Base-by-base conservation (phyloP, 2,113 vertebrate species). In the Psilopogon haemacephalus region DNA sequence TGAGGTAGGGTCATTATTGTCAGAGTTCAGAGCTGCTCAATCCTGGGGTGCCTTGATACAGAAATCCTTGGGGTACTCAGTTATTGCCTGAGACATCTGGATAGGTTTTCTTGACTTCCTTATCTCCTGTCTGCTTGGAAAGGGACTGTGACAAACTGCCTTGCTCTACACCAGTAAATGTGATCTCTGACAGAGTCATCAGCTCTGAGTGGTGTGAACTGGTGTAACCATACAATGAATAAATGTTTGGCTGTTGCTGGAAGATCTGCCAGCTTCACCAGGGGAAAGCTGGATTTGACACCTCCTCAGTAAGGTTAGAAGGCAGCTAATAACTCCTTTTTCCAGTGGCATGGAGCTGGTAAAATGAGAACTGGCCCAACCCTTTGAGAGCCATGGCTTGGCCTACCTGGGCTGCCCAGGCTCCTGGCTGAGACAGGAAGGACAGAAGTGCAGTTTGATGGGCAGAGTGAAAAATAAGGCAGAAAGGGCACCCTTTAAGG, bases 1-100 rank as follows among this genome's bases (percentile, higher is more conserved):
- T 2, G 1, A 5, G 1, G 7, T 40, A 20, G 35, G 28, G 8
- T 68, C 1, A 0, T 68, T 78, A 56, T n/a, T 44, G 28, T 38
- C 35, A 20, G 54, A 15, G 26, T 60, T 10, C 64, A 81, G 56
- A 84, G 69, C 44, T 44, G 70, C 46, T 72, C 2, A 2, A 7
- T 54, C 23, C 15, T 30, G n/a, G 55, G 28, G 33, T 76, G 12
- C 35, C 60, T 58, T 52, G 35, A 27, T 35, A 35, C 9, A 24
- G 46, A 63, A 85, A n/a, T 73, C n/a, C 7, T 11, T 77, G 48
- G 21, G 65, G n/a, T 11, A 40, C 30, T 13, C 55, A 21, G 32
- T 50, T 62, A 50, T 15, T 52, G 19, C 11, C 21, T 21, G 56
- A 48, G 35, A 52, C n/a, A 46, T n/a, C 37, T 77, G 42, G n/a